These are phyloP conservation scores for Pholis gunnellus DNA, from an alignment of 2,113 vertebrate genomes.

Conservation along the genomic window DNA sequence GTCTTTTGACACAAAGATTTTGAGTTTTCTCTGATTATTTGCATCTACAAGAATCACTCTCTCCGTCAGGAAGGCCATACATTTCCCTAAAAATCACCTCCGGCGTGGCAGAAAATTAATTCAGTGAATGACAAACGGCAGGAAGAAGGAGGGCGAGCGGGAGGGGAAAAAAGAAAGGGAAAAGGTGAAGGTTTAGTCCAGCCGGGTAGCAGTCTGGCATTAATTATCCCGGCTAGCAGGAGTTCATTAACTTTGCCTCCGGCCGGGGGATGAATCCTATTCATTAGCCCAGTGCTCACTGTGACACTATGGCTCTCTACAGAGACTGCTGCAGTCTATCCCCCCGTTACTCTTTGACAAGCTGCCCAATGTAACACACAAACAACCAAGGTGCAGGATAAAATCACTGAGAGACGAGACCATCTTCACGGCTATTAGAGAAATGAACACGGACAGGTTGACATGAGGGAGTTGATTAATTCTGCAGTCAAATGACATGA, in stretches of 20 bases:
- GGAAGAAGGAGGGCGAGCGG: slow-evolving; percentile 33
- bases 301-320: slow-evolving; percentile 67
- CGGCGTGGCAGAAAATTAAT: slow-evolving; percentile 49
- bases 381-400: slow-evolving; percentile 4
- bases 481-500: background rate
- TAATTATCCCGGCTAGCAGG: slow-evolving; percentile 78
- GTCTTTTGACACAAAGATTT: slow-evolving; percentile 61
- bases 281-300: slow-evolving; percentile 69
- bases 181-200: slow-evolving; percentile 48
- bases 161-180: slow-evolving; percentile 9
- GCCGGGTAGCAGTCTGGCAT: slow-evolving; percentile 65
- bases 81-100: slow-evolving; percentile 60
- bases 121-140: slow-evolving; percentile 52
- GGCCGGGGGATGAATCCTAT: slow-evolving; percentile 70
- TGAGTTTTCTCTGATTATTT: slow-evolving; percentile 44
- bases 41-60: slow-evolving; percentile 9
- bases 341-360: slow-evolving; percentile 53
- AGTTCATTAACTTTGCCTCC: slow-evolving; percentile 79
- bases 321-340: slow-evolving; percentile 37
- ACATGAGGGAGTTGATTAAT: background rate
- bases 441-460: background rate
- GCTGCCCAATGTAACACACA: slow-evolving; percentile 23
- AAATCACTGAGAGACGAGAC: background rate
- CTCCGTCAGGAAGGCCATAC: slow-evolving; percentile 15
- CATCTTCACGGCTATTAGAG: background rate